Percentiles rank a stretch among this genome's conserved stretches.
These are phyloP conservation scores for Zaprionus vittiger DNA, from an alignment of 1,140 invertebrate genomes.

Conservation along the genomic window DNA sequence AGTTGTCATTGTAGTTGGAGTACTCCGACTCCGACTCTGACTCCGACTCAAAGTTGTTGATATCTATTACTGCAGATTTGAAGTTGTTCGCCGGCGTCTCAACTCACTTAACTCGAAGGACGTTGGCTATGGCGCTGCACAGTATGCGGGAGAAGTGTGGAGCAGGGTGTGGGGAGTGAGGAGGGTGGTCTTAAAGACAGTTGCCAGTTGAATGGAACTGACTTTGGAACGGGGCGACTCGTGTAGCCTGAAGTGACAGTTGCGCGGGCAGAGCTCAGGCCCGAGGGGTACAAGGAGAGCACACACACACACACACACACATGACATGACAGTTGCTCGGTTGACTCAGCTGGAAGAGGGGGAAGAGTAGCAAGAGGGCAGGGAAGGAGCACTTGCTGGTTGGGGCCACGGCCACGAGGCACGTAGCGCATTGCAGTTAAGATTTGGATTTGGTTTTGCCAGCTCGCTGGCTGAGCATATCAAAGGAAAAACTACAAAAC, in stretches of 20 bases:
- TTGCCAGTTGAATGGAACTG: constrained; percentile 75
- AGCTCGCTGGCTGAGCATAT: constrained; percentile 53
- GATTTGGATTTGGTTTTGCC: constrained; percentile 76
- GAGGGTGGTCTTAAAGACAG: constrained; percentile 64
- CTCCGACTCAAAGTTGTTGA: constrained; percentile 73
- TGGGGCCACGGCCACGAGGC: constrained; percentile 53
- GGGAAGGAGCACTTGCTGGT: background rate
- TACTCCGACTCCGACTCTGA: background rate
- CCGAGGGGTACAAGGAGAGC: background rate
- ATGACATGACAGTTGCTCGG: constrained; percentile 76
- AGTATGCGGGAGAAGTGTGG: background rate
- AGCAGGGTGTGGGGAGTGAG: background rate
- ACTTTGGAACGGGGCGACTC: constrained; percentile 42
- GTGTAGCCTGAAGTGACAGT: constrained; percentile 28
- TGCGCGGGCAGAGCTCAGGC: background rate
- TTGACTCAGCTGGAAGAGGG: constrained; percentile 12
- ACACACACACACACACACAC: constrained; percentile 10
- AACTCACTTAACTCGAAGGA: constrained; percentile 69
- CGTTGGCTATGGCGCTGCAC: constrained; percentile 5
- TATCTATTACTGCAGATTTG: constrained; percentile 79
- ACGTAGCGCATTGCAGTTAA: constrained; percentile 80
- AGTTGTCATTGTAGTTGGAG: constrained; percentile 31
- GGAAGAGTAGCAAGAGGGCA: background rate
- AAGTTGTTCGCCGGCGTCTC: constrained; percentile 73
- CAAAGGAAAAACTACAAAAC: constrained; percentile 79